Conservation (phyloP, 2,113 vertebrate species). For the Scolopax mira region DNA sequence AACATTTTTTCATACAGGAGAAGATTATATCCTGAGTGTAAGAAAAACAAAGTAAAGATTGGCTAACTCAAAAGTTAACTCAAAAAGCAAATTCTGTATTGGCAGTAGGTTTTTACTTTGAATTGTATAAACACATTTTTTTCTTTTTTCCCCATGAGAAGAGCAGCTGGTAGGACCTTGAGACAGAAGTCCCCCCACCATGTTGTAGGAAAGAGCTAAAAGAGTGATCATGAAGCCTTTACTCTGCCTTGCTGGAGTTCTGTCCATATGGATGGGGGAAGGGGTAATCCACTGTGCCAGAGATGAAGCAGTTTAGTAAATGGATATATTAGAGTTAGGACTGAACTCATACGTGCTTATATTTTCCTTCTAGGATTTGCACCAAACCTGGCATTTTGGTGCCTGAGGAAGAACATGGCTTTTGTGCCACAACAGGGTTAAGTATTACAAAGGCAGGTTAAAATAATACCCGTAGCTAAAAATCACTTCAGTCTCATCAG, state of each 20-base stretch:
- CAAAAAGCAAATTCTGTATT: neutral
- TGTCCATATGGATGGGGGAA: neutral
- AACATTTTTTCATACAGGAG: neutral
- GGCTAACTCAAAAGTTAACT: neutral
- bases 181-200: neutral
- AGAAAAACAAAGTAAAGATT: neutral
- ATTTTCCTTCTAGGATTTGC: neutral
- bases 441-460: neutral
- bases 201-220: neutral
- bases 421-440: neutral
- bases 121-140: neutral
- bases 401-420: neutral
- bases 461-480: neutral
- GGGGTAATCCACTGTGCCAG: neutral
- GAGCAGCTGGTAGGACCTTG: neutral
- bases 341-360: accelerated
- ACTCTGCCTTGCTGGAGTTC: neutral
- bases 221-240: neutral
- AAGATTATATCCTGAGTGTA: neutral
- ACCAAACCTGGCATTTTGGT: neutral
- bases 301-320: neutral
- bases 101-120: neutral
- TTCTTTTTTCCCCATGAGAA: neutral
- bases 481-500: neutral
- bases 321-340: neutral